phyloP scores from a whole-genome alignment of 2,888 invertebrate species.

The Cantharis lateralis region DNA sequence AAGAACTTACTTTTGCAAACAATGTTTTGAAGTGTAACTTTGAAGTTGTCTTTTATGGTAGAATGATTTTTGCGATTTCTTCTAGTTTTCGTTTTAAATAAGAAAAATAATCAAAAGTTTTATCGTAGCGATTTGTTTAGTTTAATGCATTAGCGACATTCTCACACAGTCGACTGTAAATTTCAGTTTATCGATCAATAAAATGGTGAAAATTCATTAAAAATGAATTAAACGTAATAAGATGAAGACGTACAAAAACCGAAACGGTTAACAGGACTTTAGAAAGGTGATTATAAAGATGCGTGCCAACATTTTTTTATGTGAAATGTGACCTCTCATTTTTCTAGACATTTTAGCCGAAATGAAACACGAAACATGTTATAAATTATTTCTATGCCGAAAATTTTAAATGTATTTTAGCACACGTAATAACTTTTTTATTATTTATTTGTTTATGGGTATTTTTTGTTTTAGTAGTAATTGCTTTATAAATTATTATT shows the following conservation, averaged over 20 bases:
- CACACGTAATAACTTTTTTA: constrained; percentile 1
- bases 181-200: background rate
- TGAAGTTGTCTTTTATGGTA: background rate
- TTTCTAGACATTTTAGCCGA: constrained; percentile 2
- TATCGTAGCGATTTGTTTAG: background rate
- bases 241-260: background rate
- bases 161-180: background rate
- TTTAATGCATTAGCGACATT: background rate
- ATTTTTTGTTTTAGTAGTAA: background rate
- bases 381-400: constrained; percentile 1
- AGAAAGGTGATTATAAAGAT: background rate
- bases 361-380: constrained; percentile 3
- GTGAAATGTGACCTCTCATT: constrained; percentile 1
- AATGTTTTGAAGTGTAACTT: background rate
- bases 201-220: background rate
- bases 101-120: background rate
- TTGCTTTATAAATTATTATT: background rate
- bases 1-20: background rate
- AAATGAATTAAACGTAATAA: background rate
- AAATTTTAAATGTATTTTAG: constrained; percentile 2
- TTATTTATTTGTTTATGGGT: background rate
- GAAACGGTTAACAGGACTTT: background rate
- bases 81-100: background rate
- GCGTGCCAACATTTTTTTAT: background rate
- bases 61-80: background rate